Conservation (phyloP, 2,113 vertebrate genomes). For the Emydura subglobosa region DNA sequence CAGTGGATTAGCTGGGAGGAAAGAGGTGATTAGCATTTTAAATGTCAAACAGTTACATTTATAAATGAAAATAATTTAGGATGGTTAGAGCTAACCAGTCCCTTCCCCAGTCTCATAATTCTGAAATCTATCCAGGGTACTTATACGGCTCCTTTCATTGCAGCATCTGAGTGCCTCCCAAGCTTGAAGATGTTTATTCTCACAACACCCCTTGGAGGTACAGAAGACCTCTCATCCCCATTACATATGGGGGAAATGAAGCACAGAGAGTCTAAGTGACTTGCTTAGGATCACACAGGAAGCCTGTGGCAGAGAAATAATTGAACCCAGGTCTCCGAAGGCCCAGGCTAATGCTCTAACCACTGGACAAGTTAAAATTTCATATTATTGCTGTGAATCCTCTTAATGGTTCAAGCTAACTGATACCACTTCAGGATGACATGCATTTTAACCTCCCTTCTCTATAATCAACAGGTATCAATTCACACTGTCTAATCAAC, state of each 20-base stretch:
- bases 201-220: neutral
- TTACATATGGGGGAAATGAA: neutral
- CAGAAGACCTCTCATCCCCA: neutral
- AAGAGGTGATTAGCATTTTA: neutral
- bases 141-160: neutral
- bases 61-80: slow-evolving; percentile 28
- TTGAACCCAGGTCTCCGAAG: neutral
- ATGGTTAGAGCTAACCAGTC: neutral
- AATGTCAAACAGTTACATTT: slow-evolving; percentile 5
- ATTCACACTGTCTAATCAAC: slow-evolving; percentile 72
- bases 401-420: neutral
- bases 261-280: neutral
- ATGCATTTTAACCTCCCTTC: neutral
- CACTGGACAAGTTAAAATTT: slow-evolving; percentile 12
- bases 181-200: neutral
- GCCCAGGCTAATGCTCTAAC: neutral
- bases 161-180: neutral
- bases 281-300: neutral
- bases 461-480: slow-evolving; percentile 39
- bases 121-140: neutral
- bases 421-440: neutral
- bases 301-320: neutral
- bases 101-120: neutral
- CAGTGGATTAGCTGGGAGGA: slow-evolving; percentile 16
- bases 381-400: neutral